Base-by-base conservation (phyloP, 2,797 vertebrate genomes). In the Acrocephalus scirpaceus region DNA sequence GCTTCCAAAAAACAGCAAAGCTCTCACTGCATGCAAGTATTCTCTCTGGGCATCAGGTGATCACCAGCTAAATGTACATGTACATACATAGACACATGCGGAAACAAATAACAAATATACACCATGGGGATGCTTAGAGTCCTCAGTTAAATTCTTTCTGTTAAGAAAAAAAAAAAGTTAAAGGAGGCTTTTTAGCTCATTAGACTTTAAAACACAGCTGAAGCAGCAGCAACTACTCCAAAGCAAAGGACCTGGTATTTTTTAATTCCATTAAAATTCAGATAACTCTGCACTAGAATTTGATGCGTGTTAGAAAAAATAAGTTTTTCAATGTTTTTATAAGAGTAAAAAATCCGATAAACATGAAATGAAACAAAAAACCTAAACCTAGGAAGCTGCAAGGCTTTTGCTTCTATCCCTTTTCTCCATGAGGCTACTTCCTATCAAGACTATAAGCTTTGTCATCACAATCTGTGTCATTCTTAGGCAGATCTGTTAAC, bases 261-360 rank as follows among this genome's bases (percentile, higher is more conserved):
- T 89, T 75, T 5, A 81, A 86, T 70, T 72, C 54, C 12, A n/a
- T 56, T 88, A 78, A 75, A 93, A 92, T 78, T 45, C 44, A 69
- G n/a, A 69, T 5, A 86, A 70, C 16, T 61, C 38, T 34, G 14
- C 56, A 67, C 48, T 76, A 88, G 32, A 79, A 93, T 65, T 27
- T 67, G 26, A 90, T 42, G 42, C 29, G 45, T 74, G 21, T 22
- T 36, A 36, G 12, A 54, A 14, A 90, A 93, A 88, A 61, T 23
- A 44, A 69, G 15, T 48, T 65, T 36, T 62, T 44, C 11, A 7
- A 7, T 53, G 20, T 44, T 92, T 88, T 51, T n/a, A 0, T 58
- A 85, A 51, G n/a, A 72, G 40, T 51, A 32, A 67, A 75, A 83
- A 42, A n/a, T 11, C 25, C 1, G 2, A 13, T 16, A 57, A 5